Conservation (phyloP, 2,113 vertebrate genomes). For the Entelurus aequoreus region DNA sequence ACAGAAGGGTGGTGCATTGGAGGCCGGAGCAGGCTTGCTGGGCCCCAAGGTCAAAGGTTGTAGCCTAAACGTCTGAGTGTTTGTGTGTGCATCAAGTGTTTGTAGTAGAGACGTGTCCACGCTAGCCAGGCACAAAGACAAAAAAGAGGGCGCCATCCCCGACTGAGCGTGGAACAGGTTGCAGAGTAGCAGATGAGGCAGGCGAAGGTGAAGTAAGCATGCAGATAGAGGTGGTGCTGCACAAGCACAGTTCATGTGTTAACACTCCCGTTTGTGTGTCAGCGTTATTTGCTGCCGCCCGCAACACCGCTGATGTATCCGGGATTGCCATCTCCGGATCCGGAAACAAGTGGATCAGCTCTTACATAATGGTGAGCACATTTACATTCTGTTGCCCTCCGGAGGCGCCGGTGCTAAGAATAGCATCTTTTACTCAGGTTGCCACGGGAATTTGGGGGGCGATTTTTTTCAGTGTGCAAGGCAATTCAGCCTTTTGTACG, state of each 20-base stretch:
- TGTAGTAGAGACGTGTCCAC: too few relatives aligned
- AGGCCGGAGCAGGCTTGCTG: conserved; percentile 5
- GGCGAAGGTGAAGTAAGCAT: conserved; percentile 29
- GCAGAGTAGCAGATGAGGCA: conserved; percentile 42
- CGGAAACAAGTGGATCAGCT: conserved; percentile 26
- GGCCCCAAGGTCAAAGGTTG: conserved; percentile 7
- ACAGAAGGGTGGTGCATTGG: conserved; percentile 11
- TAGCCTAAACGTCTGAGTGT: conserved; percentile 34
- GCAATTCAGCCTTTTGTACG: background rate
- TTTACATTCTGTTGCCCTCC: conserved; percentile 33
- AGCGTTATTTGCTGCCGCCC: conserved; percentile 8
- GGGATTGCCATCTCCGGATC: conserved; percentile 29
- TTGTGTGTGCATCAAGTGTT: conserved; percentile 24
- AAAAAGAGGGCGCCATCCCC: conserved; percentile 7
- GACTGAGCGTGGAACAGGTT: conserved; percentile 7
- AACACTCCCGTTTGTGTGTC: background rate
- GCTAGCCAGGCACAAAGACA: conserved; percentile 27
- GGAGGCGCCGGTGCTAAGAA: conserved; percentile 51
- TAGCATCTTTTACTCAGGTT: conserved; percentile 36
- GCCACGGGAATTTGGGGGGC: conserved; percentile 40
- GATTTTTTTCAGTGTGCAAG: conserved; percentile 15
- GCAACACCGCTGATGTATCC: conserved; percentile 1
- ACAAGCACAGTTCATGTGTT: conserved; percentile 8
- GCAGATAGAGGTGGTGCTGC: conserved; percentile 20
- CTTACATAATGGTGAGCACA: conserved; percentile 26